Conservation (phyloP, 1,140 invertebrate genomes). For the Campoletis sonorensis region DNA sequence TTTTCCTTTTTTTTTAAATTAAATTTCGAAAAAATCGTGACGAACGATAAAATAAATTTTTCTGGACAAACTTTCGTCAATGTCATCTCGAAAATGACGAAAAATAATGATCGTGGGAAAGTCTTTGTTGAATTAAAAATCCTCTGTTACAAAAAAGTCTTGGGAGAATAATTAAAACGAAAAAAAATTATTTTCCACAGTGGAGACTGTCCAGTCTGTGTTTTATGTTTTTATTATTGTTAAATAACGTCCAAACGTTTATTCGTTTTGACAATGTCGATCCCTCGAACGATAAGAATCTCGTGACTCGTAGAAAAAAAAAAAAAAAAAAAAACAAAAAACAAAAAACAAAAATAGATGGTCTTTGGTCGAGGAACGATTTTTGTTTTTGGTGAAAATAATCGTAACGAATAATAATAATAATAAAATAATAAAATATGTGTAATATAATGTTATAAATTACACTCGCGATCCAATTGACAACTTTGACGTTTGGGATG, state of each 20-base stretch:
- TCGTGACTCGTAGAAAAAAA: constrained; percentile 56
- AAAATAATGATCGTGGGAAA: no score
- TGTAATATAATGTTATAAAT: constrained; percentile 61
- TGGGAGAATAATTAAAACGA: no score
- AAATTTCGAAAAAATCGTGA: no score
- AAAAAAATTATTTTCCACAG: background rate
- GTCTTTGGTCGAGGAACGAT: background rate
- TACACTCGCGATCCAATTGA: constrained; percentile 59
- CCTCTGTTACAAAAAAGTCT: no score
- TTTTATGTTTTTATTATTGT: constrained; percentile 55
- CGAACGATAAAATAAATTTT: no score
- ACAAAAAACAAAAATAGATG: no score
- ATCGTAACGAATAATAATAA: constrained; percentile 58
- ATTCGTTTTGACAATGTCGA: constrained; percentile 45
- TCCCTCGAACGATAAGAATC: constrained; percentile 18
- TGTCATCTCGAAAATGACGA: no score
- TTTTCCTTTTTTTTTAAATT: no score
- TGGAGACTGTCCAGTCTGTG: background rate
- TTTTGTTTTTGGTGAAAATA: constrained; percentile 10
- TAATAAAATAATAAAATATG: constrained; percentile 52
- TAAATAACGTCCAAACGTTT: constrained; percentile 56
- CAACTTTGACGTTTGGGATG: constrained; percentile 46
- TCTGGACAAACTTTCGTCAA: no score
- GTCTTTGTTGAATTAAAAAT: no score
- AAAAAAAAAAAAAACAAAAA: no score